Percentiles rank a stretch among this genome's conserved stretches.
Conservation (phyloP, 2,113 vertebrate genomes). For the Myotis lucifugus region DNA sequence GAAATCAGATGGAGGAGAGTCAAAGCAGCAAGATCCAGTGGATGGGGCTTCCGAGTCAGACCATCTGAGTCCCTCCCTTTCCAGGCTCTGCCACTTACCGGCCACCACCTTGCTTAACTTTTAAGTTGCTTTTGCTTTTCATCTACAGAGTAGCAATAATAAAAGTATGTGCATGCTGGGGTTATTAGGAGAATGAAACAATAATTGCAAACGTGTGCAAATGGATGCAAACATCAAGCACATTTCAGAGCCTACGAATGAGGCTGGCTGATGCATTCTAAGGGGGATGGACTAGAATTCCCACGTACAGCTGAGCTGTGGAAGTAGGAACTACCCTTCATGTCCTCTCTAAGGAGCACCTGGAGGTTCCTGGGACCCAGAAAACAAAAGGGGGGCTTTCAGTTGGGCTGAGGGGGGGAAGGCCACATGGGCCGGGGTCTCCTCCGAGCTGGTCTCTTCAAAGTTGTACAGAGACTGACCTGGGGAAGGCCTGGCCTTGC, state of each 20-base stretch:
- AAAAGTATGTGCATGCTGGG: not conserved
- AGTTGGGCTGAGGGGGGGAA: not conserved
- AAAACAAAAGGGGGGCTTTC: not conserved
- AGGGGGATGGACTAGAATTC: not conserved
- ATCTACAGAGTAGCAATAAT: not conserved
- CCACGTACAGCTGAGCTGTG: not conserved
- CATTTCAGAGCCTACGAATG: fast-evolving
- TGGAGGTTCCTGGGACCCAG: not conserved
- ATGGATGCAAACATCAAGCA: not conserved
- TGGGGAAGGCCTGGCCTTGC: not conserved
- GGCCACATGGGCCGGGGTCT: not conserved
- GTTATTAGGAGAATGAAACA: not conserved
- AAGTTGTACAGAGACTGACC: not conserved
- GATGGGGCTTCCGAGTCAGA: not conserved
- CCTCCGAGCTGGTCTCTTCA: not conserved
- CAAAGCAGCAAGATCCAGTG: not conserved
- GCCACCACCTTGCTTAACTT: not conserved
- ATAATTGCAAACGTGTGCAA: not conserved
- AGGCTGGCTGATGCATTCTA: not conserved
- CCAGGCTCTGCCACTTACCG: not conserved
- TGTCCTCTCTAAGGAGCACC: not conserved
- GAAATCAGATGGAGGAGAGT: not conserved
- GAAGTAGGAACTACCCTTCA: not conserved
- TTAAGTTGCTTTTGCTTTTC: not conserved
- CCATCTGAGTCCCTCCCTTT: not conserved